Base-by-base conservation (phyloP, 2,113 vertebrate species). In the Parus major region DNA sequence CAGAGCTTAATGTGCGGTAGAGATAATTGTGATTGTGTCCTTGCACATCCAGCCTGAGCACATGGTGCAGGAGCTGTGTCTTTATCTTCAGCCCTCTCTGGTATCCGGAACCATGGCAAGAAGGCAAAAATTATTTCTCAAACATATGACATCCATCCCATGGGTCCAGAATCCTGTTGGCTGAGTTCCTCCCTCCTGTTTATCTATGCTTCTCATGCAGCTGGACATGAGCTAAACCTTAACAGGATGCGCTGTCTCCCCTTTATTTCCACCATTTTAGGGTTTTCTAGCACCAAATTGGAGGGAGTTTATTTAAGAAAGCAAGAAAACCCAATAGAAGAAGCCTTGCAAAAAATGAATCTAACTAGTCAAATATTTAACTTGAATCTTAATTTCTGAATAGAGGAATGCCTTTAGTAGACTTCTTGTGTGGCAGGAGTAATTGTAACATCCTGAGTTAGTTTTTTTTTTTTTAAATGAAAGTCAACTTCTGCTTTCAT, bases 321-420 rank as follows among this genome's bases (percentile, higher is more conserved):
- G 18, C 5, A 23, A 70, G 17, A 35, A 31, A 72, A 33, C 1
- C 15, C 20, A 63, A 5, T 64, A 46, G 46, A 75, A 35, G 11
- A 24, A 39, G 8, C 12, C 15, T 79, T 69, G 16, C 21, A 83
- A 93, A 69, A 90, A 75, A 15, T 24, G 3, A 73, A 31, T 52
- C 22, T 36, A 84, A 69, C 36, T 73, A 81, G 36, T 86, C 39
- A 81, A 88, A 50, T 44, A 33, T 36, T 88, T 79, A 78, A 44
- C 31, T 61, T 36, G 72, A 88, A 77, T 65, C 68, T 78, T 88
- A 47, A 86, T 88, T 88, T 83, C 49, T 83, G 41, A 77, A 4
- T 44, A 71, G 55, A 25, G 2, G 14, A 35, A 46, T 82, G 33
- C 15, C 3, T 88, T 65, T 50, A 76, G 39, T 49, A 39, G 25